Conservation (phyloP, 2,797 vertebrate genomes). For the Coluber constrictor region DNA sequence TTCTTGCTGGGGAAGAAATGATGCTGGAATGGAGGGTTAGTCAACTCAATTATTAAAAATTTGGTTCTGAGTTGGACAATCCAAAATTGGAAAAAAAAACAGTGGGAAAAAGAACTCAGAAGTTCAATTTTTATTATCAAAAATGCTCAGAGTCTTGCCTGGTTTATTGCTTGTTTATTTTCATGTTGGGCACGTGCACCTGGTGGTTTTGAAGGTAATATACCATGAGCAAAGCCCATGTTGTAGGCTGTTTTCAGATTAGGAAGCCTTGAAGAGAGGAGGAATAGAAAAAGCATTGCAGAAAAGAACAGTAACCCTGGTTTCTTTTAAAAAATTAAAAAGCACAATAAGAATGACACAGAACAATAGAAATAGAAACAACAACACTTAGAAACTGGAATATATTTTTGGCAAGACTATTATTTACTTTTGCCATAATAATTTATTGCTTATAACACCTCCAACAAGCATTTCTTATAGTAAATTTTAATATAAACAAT, state of each 20-base stretch:
- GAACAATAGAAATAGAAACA: not conserved
- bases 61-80: not conserved
- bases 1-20: not conserved
- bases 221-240: not conserved
- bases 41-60: not conserved
- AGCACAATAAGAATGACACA: not conserved
- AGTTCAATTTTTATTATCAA: not conserved
- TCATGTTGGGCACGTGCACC: not conserved
- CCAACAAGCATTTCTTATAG: not conserved
- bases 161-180: not conserved
- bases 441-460: not conserved
- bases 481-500: not conserved
- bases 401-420: not conserved
- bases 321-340: not conserved
- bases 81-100: not conserved
- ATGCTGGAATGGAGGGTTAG: not conserved
- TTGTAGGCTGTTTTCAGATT: not conserved
- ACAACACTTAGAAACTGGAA: not conserved
- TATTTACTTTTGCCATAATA: not conserved
- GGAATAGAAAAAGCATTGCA: not conserved
- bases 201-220: not conserved
- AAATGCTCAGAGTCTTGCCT: not conserved
- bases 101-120: not conserved
- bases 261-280: not conserved
- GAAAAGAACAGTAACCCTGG: not conserved